Base-by-base conservation (phyloP, 2,113 vertebrate species). In the Chaenogobius annularis region DNA sequence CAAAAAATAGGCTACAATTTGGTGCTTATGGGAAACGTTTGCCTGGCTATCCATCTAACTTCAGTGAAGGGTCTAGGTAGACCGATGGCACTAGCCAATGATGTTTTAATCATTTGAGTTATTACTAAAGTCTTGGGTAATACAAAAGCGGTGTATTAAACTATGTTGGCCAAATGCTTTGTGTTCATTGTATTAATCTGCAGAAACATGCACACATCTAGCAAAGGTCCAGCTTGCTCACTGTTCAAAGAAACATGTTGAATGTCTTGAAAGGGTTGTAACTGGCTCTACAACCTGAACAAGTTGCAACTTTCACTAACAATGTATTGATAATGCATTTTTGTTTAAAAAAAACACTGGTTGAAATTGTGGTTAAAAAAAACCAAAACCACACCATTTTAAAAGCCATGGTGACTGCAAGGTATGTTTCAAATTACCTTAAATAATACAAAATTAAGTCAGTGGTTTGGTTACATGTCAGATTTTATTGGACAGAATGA, bases 401-500 rank as follows among this genome's bases (percentile, higher is more conserved):
- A n/a, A n/a, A 44, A 44, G 8, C 5, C 43, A 10, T 44, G 43
- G 44, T 46, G 44, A 46, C 44, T 11, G 2, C 44, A 40, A 7
- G 37, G 37, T 40, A 40, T 3, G 37, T 40, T 47, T 47, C 46
- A 19, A 50, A 19, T 7, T 19, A 50, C 47, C 26, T 31, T 50
- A 7, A 19, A 19, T 50, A 50, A 61, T 5, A 15, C 5, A 58
- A 62, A 63, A 26, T 61, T 40, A 47, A 69, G 1, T 17, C 0
- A 26, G 63, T 2, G 5, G 70, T 66, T 85, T 83, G 79, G 88
- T 87, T 90, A 91, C 85, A 89, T 75, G 80, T 90, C 82, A 80
- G 82, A 88, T 88, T 92, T 92, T 90, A 92, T 89, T 92, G 88
- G 88, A 91, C 89, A 90, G 83, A 88, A 88, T 72, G 73, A 84